Evolutionary conservation across 2,797 vertebrate genomes (phyloP).

Genomic region (Urosaurus nigricauda): DNA sequence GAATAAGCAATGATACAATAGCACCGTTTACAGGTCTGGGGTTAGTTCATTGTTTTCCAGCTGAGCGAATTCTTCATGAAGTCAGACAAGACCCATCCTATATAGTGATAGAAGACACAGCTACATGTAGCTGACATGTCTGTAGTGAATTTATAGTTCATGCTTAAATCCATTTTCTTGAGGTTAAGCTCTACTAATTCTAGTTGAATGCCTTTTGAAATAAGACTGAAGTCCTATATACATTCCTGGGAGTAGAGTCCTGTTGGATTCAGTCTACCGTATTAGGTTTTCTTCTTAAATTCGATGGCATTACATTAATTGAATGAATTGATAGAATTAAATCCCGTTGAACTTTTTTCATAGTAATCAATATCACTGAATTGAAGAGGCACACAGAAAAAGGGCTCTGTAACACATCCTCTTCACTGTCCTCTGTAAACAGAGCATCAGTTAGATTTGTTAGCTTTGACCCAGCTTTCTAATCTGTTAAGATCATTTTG

Average conservation of each 20-base stretch:
- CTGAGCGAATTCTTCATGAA: slow-evolving; percentile 62
- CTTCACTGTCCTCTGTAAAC: neutral
- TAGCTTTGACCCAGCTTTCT: too few species aligned
- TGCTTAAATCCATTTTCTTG: neutral
- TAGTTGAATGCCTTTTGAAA: slow-evolving; percentile 19
- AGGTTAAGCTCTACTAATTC: slow-evolving; percentile 7
- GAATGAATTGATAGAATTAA: neutral
- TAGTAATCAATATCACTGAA: neutral
- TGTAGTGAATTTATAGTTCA: slow-evolving; percentile 53
- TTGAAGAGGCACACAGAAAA: neutral
- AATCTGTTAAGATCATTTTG: too few species aligned
- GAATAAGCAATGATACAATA: neutral
- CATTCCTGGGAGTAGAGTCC: neutral
- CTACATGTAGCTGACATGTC: slow-evolving; percentile 55
- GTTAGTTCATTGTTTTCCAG: slow-evolving; percentile 56
- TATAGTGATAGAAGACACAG: slow-evolving; percentile 59
- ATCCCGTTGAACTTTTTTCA: neutral
- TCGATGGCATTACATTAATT: neutral
- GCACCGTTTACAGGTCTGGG: slow-evolving; percentile 41
- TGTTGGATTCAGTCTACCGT: neutral
- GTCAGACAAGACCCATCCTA: slow-evolving; percentile 61
- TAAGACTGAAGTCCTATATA: neutral
- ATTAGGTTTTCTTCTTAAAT: neutral
- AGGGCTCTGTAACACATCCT: neutral
- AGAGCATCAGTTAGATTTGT: too few species aligned